Evolutionary conservation across 2,888 invertebrate species (phyloP).

Genomic region (Timema cristinae): DNA sequence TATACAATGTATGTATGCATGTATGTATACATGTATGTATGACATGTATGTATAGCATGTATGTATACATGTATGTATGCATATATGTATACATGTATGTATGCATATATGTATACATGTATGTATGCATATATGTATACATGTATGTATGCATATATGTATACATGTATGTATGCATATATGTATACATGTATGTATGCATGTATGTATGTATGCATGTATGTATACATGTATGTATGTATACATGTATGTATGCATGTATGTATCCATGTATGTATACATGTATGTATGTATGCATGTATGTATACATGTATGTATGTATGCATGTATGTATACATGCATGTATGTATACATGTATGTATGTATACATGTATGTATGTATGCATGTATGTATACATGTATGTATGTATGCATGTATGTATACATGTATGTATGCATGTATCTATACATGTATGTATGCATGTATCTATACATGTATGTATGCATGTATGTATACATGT

Average conservation of each 20-base stretch:
- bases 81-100: not conserved
- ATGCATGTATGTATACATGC: not conserved
- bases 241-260: not conserved
- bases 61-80: not conserved
- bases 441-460: not conserved
- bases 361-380: constrained; percentile 7
- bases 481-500: not conserved
- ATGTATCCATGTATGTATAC: not conserved
- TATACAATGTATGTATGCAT: constrained; percentile 11
- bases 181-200: too few species aligned
- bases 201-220: too few species aligned
- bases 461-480: not conserved
- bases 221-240: not conserved
- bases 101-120: not conserved
- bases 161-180: not conserved
- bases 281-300: not conserved
- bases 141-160: not conserved
- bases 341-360: not conserved
- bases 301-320: not conserved
- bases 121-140: not conserved
- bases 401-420: not conserved
- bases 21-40: not conserved
- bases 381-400: constrained; percentile 4
- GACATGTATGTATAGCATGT: too few species aligned
- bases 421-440: too few species aligned